A percentile compares a stretch with the other conserved stretches of the same genome.
Evolutionary conservation across 2,113 vertebrate species (phyloP).

Genomic region (Grammomys surdaster): DNA sequence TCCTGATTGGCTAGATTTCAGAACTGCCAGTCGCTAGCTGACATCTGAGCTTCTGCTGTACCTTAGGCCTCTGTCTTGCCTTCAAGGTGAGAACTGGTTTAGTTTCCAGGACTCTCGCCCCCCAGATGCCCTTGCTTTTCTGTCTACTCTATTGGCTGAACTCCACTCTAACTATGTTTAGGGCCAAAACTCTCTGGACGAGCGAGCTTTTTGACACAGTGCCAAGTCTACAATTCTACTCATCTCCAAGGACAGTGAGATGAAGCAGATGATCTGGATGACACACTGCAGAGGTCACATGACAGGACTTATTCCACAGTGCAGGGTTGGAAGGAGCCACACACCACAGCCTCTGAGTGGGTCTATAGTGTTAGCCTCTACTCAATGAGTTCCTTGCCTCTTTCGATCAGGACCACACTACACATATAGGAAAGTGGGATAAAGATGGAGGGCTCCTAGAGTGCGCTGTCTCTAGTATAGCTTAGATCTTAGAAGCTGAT

Average conservation of each 20-base stretch:
- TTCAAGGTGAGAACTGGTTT: background rate
- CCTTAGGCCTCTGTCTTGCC: background rate
- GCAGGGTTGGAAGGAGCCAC: slow-evolving; percentile 62
- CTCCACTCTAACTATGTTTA: background rate
- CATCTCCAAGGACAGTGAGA: slow-evolving; percentile 68
- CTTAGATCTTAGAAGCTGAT: background rate
- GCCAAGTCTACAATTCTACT: slow-evolving; percentile 59
- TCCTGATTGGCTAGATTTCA: background rate
- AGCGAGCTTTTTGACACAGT: slow-evolving; percentile 69
- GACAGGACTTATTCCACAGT: slow-evolving; percentile 72
- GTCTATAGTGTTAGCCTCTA: background rate
- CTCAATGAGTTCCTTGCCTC: background rate
- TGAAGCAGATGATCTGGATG: slow-evolving; percentile 47
- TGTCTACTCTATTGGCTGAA: background rate
- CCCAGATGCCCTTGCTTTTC: background rate
- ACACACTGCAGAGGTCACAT: slow-evolving; percentile 62
- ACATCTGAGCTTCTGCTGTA: background rate
- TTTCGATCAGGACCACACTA: background rate
- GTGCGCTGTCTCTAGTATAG: background rate
- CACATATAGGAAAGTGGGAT: background rate
- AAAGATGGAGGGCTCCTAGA: background rate
- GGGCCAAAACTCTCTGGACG: slow-evolving; percentile 36
- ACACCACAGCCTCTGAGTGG: background rate
- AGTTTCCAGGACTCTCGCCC: background rate
- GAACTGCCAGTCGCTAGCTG: no score